Evolutionary conservation across 2,113 vertebrate genomes (phyloP).

Genomic region (Silurus meridionalis): DNA sequence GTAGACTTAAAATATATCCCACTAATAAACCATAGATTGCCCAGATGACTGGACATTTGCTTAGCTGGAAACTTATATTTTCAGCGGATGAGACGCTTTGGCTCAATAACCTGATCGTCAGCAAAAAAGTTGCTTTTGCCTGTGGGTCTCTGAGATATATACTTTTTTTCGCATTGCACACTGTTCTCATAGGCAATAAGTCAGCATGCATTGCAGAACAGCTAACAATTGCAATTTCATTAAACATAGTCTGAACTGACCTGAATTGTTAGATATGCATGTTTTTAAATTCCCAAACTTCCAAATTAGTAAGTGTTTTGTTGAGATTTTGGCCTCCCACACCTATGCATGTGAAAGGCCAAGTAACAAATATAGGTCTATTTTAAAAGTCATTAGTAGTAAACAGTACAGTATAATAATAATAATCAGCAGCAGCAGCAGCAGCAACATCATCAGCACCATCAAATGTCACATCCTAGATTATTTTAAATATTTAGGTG

Average conservation of each 20-base stretch:
- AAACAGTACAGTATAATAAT: not conserved
- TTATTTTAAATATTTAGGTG: not conserved
- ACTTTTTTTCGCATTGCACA: not conserved
- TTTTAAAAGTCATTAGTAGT: not conserved
- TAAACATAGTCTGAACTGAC: not conserved
- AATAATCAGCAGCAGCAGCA: not conserved
- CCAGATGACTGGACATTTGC: constrained; percentile 3
- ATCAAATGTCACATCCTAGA: not conserved
- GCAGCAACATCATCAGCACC: not conserved
- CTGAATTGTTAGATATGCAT: not conserved
- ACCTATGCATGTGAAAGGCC: not conserved
- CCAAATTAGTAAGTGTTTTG: not conserved
- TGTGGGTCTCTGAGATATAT: not conserved
- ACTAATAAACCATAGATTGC: not conserved
- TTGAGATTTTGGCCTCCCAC: not conserved
- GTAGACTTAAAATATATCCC: not conserved
- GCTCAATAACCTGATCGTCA: not conserved
- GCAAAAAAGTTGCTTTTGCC: constrained; percentile 4
- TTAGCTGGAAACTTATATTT: constrained; percentile 6
- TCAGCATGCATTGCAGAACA: not conserved
- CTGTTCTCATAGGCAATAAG: not conserved
- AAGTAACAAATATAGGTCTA: not conserved
- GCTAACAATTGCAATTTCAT: not conserved
- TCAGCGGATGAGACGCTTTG: not conserved
- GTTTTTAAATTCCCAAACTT: not conserved